These are phyloP conservation scores for Neria commutata DNA, from an alignment of 2,888 invertebrate species.

Conservation along the genomic window DNA sequence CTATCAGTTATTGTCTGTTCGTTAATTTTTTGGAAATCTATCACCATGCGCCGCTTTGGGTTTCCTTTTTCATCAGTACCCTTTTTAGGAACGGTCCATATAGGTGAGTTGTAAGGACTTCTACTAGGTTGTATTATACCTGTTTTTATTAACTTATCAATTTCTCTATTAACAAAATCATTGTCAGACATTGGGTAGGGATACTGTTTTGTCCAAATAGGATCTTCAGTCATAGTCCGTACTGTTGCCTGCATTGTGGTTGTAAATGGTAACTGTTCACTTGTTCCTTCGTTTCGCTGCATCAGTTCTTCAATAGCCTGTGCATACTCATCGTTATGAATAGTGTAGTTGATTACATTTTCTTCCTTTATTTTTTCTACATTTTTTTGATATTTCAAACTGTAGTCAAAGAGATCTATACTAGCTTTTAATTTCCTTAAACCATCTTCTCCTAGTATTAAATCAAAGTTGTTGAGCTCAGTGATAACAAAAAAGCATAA, in stretches of 20 bases:
- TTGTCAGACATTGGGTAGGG: neutral
- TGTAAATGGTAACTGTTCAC: no score
- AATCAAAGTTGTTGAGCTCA: neutral
- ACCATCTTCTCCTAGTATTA: neutral
- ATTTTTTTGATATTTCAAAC: neutral
- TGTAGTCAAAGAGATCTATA: neutral
- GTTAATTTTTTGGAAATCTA: neutral
- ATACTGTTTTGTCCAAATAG: no score
- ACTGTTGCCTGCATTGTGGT: no score
- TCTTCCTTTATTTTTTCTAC: neutral
- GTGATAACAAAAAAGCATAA: neutral
- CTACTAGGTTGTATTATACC: neutral
- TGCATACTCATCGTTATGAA: no score
- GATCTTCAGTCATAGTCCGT: no score
- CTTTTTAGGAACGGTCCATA: conserved; percentile 1
- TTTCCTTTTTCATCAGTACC: neutral
- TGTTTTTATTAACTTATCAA: neutral
- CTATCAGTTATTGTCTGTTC: conserved; percentile 1
- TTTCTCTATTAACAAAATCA: neutral
- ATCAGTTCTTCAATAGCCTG: no score
- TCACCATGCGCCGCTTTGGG: neutral
- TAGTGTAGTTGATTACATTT: no score
- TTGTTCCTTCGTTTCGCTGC: no score
- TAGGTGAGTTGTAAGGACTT: neutral
- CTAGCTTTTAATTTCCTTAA: no score